Evolutionary conservation across 2,888 invertebrate species (phyloP), one percentile per base, ranked within the genome.

Genomic region (Thumatha senex): DNA sequence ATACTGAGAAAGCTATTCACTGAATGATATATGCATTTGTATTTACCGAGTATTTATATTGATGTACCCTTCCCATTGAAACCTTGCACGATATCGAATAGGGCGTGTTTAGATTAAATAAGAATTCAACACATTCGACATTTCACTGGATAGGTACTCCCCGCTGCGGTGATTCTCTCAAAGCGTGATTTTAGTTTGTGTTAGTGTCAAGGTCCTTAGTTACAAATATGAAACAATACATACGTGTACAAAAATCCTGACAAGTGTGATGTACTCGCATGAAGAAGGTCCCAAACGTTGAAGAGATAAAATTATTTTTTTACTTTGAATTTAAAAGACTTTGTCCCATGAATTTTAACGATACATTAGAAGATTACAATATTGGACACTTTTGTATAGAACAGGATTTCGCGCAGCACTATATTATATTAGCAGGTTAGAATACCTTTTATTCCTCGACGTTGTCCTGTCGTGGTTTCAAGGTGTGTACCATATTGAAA

Each of bases 41-140:
- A 54, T 55, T 53, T 53, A 51, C 69, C 62, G 68, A 70, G 72
- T 73, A 78, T 80, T 80, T 81, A 81, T 81, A 81, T 78, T 61
- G 65, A 62, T 66, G 63, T 51, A 65, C 70, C 75, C 75, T 72
- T 63, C 74, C 74, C 72, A 54, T 56, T 59, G 54, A 54, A 64
- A 73, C 75, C 76, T 77, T 76, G 74, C 64, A 56, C 66, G 67
- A 67, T 65, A 73, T 72, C 63, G 61, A 54, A 65, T 61, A 67
- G 63, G 71, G 71, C 65, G 67, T 69, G 61, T 63, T 63, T 58
- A 53, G 49, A 49, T 62, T 58, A 58, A 61, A 56, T 65, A 70
- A 63, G 64, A 62, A 57, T 64, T 64, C 60, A 58, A 63, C 57
- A 61, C 55, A 47, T 63, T 62, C 44, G 56, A 60, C 67, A 71